phyloP scores from a whole-genome alignment of 2,888 invertebrate species.

The Cheilosia grossa region DNA sequence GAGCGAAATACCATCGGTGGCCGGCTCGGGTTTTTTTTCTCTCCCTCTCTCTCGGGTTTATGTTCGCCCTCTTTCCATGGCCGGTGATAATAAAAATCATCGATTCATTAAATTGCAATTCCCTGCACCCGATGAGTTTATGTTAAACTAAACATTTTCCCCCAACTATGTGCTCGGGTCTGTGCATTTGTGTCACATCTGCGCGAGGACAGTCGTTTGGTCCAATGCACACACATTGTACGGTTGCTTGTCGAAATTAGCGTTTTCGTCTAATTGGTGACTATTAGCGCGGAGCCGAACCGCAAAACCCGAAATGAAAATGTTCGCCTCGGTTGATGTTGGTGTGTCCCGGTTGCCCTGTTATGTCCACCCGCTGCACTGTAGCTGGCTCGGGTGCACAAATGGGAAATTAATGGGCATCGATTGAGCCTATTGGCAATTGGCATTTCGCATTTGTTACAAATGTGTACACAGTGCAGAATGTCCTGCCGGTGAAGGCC shows the following conservation, averaged over 20 bases:
- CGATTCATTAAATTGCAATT: conserved; percentile 75
- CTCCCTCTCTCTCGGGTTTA: not conserved
- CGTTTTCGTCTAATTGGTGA: conserved; percentile 73
- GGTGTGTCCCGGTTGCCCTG: conserved; percentile 14
- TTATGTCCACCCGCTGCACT: not conserved
- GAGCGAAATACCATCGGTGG: conserved; percentile 55
- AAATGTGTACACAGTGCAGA: conserved; percentile 27
- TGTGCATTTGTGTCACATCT: conserved; percentile 45
- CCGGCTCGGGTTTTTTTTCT: conserved; percentile 11
- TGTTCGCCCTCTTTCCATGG: not conserved
- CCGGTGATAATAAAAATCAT: conserved; percentile 71
- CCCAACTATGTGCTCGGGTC: not conserved
- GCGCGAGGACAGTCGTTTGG: conserved; percentile 43
- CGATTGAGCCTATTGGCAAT: conserved; percentile 74
- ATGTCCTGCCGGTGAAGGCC: conserved; percentile 23
- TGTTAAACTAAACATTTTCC: conserved; percentile 69
- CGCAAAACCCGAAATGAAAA: conserved; percentile 72
- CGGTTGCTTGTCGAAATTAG: conserved; percentile 67
- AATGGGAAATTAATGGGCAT: conserved; percentile 73
- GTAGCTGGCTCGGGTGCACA: conserved; percentile 21
- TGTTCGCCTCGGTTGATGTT: conserved; percentile 47
- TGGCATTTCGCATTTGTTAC: conserved; percentile 70
- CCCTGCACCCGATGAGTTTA: conserved; percentile 71
- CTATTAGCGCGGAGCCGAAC: conserved; percentile 71
- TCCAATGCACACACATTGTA: conserved; percentile 50